Evolutionary conservation across 2,888 invertebrate genomes (phyloP).

Genomic region (Parnassius glacialis): DNA sequence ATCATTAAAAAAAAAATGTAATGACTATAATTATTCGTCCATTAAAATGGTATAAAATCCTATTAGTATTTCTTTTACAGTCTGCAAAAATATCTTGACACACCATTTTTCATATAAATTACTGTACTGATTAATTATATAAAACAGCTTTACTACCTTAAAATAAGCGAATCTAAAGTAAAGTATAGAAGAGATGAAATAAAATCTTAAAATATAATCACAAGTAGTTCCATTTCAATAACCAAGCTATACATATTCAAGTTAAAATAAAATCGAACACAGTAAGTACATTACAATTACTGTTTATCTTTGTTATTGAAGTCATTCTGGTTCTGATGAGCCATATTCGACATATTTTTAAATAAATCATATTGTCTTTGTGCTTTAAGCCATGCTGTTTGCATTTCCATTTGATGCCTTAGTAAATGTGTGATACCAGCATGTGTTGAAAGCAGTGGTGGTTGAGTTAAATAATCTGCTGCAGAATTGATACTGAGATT

Average conservation of each 20-base stretch:
- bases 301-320: slow-evolving; percentile 67
- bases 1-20: not conserved
- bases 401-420: slow-evolving; percentile 68
- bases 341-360: slow-evolving; percentile 67
- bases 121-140: too few species aligned
- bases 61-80: not conserved
- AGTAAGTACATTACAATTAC: slow-evolving; percentile 29
- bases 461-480: slow-evolving; percentile 53
- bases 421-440: slow-evolving; percentile 47
- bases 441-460: slow-evolving; percentile 54
- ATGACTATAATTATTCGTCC: not conserved
- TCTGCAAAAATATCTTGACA: too few species aligned
- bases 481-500: slow-evolving; percentile 50
- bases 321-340: slow-evolving; percentile 63
- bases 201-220: slow-evolving; percentile 26
- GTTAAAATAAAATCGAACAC: slow-evolving; percentile 13
- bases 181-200: not conserved
- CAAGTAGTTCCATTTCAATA: slow-evolving; percentile 25
- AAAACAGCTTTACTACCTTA: not conserved
- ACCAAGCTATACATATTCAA: not conserved
- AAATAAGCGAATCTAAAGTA: not conserved
- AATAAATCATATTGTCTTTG: slow-evolving; percentile 65
- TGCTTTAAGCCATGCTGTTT: slow-evolving; percentile 66
- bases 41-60: slow-evolving; percentile 5
- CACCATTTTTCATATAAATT: too few species aligned